Percentiles rank a stretch among this genome's conserved stretches.
Evolutionary conservation across 2,113 vertebrate genomes (phyloP).

Genomic region (Herpailurus yagouaroundi): DNA sequence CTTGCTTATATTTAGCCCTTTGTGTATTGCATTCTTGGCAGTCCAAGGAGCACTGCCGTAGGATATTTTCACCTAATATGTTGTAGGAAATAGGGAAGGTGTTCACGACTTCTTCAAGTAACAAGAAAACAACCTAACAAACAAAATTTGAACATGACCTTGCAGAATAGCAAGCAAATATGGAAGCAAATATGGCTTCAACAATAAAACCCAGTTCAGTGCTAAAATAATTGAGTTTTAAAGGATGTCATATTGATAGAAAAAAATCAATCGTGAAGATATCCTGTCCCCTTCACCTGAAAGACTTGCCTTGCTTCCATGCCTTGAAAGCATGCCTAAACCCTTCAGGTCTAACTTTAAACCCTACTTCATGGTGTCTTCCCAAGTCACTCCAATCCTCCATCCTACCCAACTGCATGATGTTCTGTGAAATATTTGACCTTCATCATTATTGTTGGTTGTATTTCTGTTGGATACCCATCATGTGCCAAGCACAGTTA

Average conservation of each 20-base stretch:
- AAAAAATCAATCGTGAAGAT: conserved; percentile 16
- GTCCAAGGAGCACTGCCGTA: not conserved
- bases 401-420: not conserved
- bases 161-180: not conserved
- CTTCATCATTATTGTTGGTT: not conserved
- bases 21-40: not conserved
- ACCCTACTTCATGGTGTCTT: not conserved
- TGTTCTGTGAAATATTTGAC: not conserved
- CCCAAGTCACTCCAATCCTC: not conserved
- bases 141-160: conserved; percentile 12
- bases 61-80: not conserved
- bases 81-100: not conserved
- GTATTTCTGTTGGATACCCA: not conserved
- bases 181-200: not conserved
- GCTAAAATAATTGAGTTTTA: not conserved
- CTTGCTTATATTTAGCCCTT: not conserved
- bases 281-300: not conserved
- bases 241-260: not conserved
- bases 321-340: not conserved
- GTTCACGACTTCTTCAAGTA: conserved; percentile 8
- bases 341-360: conserved; percentile 13
- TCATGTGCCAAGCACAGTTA: not conserved
- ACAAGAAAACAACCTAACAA: not conserved
- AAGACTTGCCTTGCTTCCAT: not conserved
- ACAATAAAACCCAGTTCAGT: conserved; percentile 12